phyloP scores from a whole-genome alignment of 2,797 vertebrate species.

The Manis pentadactyla region DNA sequence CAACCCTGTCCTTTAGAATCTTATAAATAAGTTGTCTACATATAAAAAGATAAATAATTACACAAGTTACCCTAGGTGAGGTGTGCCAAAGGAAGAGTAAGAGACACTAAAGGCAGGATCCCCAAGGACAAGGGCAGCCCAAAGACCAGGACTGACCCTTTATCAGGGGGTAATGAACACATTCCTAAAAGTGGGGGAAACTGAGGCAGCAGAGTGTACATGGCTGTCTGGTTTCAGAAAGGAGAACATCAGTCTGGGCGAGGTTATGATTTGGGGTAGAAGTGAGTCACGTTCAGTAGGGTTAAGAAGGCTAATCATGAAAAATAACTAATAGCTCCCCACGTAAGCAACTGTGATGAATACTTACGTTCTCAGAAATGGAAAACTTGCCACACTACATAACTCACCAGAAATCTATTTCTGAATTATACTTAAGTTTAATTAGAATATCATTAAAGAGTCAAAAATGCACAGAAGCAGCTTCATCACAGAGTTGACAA shows the following conservation, averaged over 20 bases:
- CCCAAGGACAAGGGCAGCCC: background rate
- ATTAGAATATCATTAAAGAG: constrained; percentile 7
- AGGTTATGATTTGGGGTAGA: background rate
- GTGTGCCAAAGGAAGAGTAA: background rate
- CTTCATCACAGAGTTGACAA: background rate
- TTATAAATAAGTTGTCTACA: background rate
- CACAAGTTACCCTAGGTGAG: background rate
- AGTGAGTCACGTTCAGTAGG: background rate
- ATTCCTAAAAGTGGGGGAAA: background rate
- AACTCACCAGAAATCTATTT: background rate
- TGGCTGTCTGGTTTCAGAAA: background rate
- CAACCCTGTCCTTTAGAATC: background rate
- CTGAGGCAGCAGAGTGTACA: background rate
- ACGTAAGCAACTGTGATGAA: background rate
- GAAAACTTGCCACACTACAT: background rate
- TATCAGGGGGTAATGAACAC: background rate
- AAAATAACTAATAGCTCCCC: background rate
- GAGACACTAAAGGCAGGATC: background rate
- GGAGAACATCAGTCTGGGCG: background rate
- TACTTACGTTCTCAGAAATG: background rate
- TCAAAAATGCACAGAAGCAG: background rate
- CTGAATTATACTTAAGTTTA: background rate
- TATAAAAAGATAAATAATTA: background rate
- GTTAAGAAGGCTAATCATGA: background rate
- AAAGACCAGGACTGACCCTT: background rate